Evolutionary conservation across 64 coral and sea anemone genomes (phyloP).

Genomic region (Pachyseris speciosa): DNA sequence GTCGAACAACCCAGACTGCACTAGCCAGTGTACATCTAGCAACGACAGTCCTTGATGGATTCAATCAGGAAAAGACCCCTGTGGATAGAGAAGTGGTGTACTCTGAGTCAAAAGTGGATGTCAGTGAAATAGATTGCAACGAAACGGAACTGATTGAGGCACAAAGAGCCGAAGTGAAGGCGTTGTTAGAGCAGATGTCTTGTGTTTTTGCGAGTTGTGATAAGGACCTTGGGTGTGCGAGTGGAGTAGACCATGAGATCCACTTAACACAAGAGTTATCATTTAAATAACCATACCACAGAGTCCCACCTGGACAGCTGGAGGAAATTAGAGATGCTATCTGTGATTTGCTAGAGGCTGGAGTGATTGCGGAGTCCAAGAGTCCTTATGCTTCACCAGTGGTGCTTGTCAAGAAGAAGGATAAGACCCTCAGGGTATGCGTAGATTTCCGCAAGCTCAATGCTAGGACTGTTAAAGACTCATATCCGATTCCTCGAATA

Average conservation of each 20-base stretch:
- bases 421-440: slow-evolving; percentile 22
- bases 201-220: slow-evolving; percentile 18
- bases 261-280: slow-evolving; percentile 32
- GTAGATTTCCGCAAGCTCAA: slow-evolving; percentile 50
- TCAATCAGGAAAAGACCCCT: neutral
- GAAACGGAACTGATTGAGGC: slow-evolving; percentile 6
- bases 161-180: slow-evolving; percentile 26
- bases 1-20: neutral
- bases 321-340: slow-evolving; percentile 33
- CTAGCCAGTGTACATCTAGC: slow-evolving; percentile 15
- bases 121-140: slow-evolving; percentile 43
- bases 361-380: slow-evolving; percentile 10
- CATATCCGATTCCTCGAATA: slow-evolving; percentile 23
- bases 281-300: slow-evolving; percentile 42
- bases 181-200: slow-evolving; percentile 42
- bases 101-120: neutral
- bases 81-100: neutral
- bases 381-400: slow-evolving; percentile 42
- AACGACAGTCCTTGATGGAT: neutral
- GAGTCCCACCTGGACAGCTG: slow-evolving; percentile 57
- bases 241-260: slow-evolving; percentile 54
- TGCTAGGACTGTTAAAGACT: slow-evolving; percentile 8
- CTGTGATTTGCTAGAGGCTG: slow-evolving; percentile 45
- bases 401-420: slow-evolving; percentile 47
- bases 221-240: slow-evolving; percentile 41